Evolutionary conservation across 2,888 invertebrate species (phyloP).

Genomic region (Synergus japonicus): DNA sequence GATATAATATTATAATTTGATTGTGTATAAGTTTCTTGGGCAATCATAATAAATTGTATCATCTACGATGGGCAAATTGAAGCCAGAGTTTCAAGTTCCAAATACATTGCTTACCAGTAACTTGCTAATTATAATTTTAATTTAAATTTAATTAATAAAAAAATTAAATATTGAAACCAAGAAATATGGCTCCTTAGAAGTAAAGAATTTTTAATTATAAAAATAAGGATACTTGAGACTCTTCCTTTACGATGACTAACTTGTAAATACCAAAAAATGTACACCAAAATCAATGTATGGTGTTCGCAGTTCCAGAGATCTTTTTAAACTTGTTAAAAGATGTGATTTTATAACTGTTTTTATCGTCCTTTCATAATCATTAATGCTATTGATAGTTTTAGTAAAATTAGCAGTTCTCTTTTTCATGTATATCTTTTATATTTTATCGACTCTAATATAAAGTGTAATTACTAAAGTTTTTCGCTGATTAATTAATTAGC

Average conservation of each 20-base stretch:
- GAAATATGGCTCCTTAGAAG: background rate
- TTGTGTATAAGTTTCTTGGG: background rate
- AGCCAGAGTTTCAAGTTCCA: background rate
- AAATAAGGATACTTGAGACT: background rate
- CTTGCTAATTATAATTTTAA: background rate
- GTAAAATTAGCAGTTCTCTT: background rate
- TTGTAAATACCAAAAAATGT: constrained; percentile 7
- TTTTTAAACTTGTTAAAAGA: background rate
- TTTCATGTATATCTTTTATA: background rate
- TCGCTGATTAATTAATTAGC: background rate
- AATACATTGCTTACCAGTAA: background rate
- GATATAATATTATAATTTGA: constrained; percentile 4
- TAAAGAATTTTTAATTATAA: background rate
- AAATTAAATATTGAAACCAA: background rate
- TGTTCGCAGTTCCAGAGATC: background rate
- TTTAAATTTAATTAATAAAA: background rate
- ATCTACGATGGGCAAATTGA: background rate
- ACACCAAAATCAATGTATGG: background rate
- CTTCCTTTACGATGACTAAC: background rate
- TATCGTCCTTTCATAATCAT: background rate
- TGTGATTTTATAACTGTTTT: constrained; percentile 1
- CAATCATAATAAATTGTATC: constrained; percentile 9
- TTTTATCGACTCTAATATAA: background rate
- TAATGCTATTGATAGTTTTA: background rate
- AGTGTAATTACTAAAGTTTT: background rate